Evolutionary conservation across 2,797 vertebrate species (phyloP).

Genomic region (Notolabrus celidotus): DNA sequence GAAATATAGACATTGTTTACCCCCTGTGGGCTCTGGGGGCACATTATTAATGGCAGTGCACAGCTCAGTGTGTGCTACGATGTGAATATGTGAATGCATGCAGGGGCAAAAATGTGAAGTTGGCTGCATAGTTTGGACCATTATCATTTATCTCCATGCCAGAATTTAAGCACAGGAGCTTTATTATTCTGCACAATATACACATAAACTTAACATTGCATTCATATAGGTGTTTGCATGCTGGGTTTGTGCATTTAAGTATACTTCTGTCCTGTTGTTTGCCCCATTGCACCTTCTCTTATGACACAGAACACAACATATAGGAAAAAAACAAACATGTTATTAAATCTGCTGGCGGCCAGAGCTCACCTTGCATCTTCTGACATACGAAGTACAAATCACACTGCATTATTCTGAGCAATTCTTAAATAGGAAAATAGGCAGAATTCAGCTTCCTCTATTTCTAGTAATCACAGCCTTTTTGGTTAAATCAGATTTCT

Average conservation of each 20-base stretch:
- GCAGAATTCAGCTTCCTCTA: slow-evolving; percentile 13
- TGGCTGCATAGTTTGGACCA: slow-evolving; percentile 5
- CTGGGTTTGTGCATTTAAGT: background rate
- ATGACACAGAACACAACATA: slow-evolving; percentile 3
- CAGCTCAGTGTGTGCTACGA: slow-evolving; percentile 15
- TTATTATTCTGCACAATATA: background rate
- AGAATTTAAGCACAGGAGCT: background rate
- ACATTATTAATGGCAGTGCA: slow-evolving; percentile 42
- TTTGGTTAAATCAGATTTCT: slow-evolving; percentile 36
- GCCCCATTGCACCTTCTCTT: background rate
- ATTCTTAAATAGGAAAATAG: slow-evolving; percentile 10
- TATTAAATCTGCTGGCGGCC: slow-evolving; percentile 32
- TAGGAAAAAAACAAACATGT: slow-evolving; percentile 23
- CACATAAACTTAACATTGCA: background rate
- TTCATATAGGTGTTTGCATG: background rate
- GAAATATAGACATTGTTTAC: slow-evolving; percentile 62
- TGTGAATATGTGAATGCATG: slow-evolving; percentile 13
- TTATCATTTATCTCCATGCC: slow-evolving; percentile 5
- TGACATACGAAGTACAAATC: slow-evolving; percentile 28
- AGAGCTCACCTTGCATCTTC: slow-evolving; percentile 5
- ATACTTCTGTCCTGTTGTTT: background rate
- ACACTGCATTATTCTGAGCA: slow-evolving; percentile 7
- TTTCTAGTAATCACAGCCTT: slow-evolving; percentile 16
- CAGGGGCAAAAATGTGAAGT: background rate
- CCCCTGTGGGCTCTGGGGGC: slow-evolving; percentile 28